phyloP scores from a whole-genome alignment of 92 coral and sea anemone species.

The Paramuricea clavata region DNA sequence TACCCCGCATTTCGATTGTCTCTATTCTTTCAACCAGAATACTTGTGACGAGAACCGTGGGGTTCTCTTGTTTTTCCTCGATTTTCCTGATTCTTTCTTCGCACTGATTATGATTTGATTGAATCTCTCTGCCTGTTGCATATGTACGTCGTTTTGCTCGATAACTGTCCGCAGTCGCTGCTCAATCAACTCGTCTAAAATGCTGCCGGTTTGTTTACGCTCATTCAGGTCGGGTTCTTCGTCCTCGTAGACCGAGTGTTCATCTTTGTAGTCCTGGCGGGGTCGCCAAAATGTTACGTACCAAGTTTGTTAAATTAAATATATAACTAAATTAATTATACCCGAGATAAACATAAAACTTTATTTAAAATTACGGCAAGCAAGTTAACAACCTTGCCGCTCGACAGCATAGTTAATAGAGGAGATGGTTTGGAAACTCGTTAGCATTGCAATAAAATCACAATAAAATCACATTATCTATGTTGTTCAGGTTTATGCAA shows the following conservation, averaged over 20 bases:
- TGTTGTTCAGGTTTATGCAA: no score
- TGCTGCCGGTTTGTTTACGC: background rate
- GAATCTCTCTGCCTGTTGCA: background rate
- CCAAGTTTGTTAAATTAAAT: background rate
- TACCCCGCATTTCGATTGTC: background rate
- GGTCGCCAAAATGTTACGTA: constrained; percentile 19
- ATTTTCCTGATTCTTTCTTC: background rate
- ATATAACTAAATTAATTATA: no score
- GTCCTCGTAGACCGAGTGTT: background rate
- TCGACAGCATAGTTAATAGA: no score
- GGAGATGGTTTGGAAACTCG: no score
- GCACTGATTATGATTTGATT: background rate
- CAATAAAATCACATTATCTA: no score
- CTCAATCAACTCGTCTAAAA: background rate
- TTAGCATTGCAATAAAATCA: no score
- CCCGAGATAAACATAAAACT: no score
- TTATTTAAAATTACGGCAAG: no score
- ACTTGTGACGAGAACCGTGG: background rate
- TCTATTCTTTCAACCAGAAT: background rate
- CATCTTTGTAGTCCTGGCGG: constrained; percentile 2
- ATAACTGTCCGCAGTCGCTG: background rate
- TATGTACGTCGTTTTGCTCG: background rate
- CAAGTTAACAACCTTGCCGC: no score
- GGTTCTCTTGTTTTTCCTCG: background rate
- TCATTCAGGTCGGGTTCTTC: background rate